These are phyloP conservation scores for Priocnemis perturbator DNA, from an alignment of 2,888 invertebrate genomes.

Conservation along the genomic window DNA sequence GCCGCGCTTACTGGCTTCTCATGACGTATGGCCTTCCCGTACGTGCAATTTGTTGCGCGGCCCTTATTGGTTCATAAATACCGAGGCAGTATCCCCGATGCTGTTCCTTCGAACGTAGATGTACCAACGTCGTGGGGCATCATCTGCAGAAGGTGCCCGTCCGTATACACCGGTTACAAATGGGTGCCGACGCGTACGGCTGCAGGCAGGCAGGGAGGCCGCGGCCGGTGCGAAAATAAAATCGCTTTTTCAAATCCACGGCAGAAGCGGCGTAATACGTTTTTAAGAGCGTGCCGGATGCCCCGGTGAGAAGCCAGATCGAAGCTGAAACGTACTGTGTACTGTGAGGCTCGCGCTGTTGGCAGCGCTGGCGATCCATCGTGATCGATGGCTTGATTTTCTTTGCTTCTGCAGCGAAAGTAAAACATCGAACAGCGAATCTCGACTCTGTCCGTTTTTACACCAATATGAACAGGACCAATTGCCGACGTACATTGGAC, in stretches of 20 bases:
- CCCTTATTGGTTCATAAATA: conserved; percentile 45
- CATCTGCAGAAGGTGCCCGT: conserved; percentile 30
- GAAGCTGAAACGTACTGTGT: neutral
- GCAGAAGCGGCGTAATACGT: conserved; percentile 52
- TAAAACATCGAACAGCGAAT: no score
- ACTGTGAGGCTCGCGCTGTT: conserved; percentile 7
- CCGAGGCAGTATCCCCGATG: conserved; percentile 23
- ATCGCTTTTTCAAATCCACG: conserved; percentile 59
- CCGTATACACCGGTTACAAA: conserved; percentile 51
- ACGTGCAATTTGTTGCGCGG: conserved; percentile 29
- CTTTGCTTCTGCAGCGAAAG: no score
- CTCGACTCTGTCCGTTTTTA: no score
- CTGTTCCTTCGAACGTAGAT: conserved; percentile 16
- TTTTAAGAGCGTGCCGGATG: conserved; percentile 53
- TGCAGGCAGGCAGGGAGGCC: no score
- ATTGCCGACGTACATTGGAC: no score
- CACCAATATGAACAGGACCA: no score
- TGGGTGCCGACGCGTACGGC: conserved; percentile 22
- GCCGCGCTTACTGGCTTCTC: no score
- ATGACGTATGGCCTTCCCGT: conserved; percentile 38
- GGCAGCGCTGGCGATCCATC: no score
- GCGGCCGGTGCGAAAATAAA: conserved; percentile 55
- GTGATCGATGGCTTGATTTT: no score
- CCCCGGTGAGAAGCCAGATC: conserved; percentile 13
- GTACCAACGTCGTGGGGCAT: conserved; percentile 18